Percentiles rank a stretch among this genome's conserved stretches.
Evolutionary conservation across 2,113 vertebrate genomes (phyloP).

Genomic region (Psettodes erumei): DNA sequence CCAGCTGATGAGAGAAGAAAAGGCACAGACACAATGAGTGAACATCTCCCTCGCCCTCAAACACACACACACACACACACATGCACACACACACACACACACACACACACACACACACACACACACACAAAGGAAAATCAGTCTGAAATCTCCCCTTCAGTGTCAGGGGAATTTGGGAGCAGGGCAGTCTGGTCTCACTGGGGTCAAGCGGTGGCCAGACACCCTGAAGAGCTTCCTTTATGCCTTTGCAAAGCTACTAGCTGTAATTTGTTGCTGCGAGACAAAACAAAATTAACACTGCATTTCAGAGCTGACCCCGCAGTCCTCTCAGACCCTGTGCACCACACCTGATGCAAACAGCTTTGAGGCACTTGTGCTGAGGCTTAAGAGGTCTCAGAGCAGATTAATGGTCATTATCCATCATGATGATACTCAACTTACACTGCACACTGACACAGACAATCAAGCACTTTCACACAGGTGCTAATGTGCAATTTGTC

Average conservation of each 20-base stretch:
- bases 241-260: constrained; percentile 76
- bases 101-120: constrained; percentile 38
- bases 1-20: constrained; percentile 86
- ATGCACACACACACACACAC: constrained; percentile 13
- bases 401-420: constrained; percentile 65
- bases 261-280: constrained; percentile 80
- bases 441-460: constrained; percentile 47
- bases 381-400: constrained; percentile 61
- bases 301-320: constrained; percentile 78
- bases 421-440: constrained; percentile 47
- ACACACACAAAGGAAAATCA: constrained; percentile 67
- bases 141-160: constrained; percentile 71
- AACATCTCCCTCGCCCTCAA: constrained; percentile 17
- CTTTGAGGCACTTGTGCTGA: constrained; percentile 51
- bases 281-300: constrained; percentile 79
- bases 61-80: constrained; percentile 35
- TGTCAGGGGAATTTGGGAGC: constrained; percentile 57
- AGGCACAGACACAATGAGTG: constrained; percentile 43
- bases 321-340: constrained; percentile 55
- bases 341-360: constrained; percentile 62
- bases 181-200: constrained; percentile 73
- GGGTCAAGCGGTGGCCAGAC: constrained; percentile 81
- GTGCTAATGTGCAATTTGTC: constrained; percentile 29
- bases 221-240: constrained; percentile 81
- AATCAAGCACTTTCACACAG: constrained; percentile 47